Percentiles rank a stretch among this genome's conserved stretches.
Evolutionary conservation across 2,797 vertebrate species (phyloP).

Genomic region (Sebastes reedi): DNA sequence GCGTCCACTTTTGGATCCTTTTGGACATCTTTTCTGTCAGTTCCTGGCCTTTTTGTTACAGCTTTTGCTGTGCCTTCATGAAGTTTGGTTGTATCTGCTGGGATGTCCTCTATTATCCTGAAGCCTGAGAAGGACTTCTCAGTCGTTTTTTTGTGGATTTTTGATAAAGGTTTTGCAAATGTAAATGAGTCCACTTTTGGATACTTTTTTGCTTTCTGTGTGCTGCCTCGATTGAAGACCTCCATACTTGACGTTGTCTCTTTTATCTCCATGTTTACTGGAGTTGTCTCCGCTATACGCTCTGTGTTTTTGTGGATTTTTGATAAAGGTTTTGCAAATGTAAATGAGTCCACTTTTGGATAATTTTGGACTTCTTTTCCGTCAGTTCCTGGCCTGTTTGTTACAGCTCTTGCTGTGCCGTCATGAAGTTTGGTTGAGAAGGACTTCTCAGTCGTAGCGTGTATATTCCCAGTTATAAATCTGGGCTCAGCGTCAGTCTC

Average conservation of each 20-base stretch:
- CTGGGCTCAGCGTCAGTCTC: background rate
- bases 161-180: background rate
- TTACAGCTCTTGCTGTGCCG: background rate
- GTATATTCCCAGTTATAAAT: background rate
- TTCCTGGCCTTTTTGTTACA: background rate
- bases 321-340: background rate
- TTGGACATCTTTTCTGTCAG: background rate
- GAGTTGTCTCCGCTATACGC: background rate
- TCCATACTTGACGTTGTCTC: background rate
- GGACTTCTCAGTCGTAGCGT: background rate
- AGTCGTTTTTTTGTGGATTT: background rate
- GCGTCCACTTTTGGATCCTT: no score
- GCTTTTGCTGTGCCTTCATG: no score
- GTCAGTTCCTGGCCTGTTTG: background rate
- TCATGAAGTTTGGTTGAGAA: background rate
- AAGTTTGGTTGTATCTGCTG: background rate
- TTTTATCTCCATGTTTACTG: conserved; percentile 1
- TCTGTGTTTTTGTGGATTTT: background rate
- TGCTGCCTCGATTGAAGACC: background rate
- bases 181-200: background rate
- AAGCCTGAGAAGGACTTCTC: conserved; percentile 1
- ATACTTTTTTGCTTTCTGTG: background rate
- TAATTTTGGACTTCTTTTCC: background rate
- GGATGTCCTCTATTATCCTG: conserved; percentile 50
- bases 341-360: background rate